Base-by-base conservation (phyloP, 2,113 vertebrate species). In the Takifugu flavidus region DNA sequence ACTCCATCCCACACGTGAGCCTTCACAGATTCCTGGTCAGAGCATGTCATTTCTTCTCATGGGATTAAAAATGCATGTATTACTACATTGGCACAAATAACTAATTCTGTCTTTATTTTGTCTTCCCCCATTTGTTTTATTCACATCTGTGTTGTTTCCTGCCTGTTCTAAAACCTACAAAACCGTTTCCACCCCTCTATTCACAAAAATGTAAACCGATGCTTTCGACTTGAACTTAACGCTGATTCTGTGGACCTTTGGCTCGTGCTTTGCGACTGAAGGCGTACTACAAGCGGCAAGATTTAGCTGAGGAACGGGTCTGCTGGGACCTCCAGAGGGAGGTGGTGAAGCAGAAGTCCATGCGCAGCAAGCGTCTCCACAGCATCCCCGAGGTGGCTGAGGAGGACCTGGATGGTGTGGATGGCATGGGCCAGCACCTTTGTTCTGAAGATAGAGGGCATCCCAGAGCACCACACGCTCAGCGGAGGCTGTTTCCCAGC, bases 51-150 rank as follows among this genome's bases (percentile, higher is more conserved):
- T 87, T 87, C 82, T 88, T 83, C 77, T 89, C 91, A 89, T 70
- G 87, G 75, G 92, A 92, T 90, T 88, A 91, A 90, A 89, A 90
- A 92, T 20, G 94, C 95, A 94, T 92, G 94, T 90, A 80, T 93
- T 93, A 84, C 1, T 75, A 86, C 92, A 91, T 90, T 87, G 90
- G 89, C 88, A 91, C 91, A 89, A 89, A 90, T 88, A 91, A 98
- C 96, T 98, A 98, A 98, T 93, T 92, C 91, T 96, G 92, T 95
- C 92, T 98, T 94, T 98, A 94, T 97, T 96, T 95, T 93, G 89
- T 92, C 89, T 92, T 93, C 92, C 62, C 93, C 88, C 82, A 90
- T 90, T 92, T 93, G 88, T 82, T 87, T 83, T 89, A 87, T 89
- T 91, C 90, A 87, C 91, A 80, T 85, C 91, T 88, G 64, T 94